Base-by-base conservation (phyloP, 2,888 invertebrate species). In the Drosophila flavopinicola region DNA sequence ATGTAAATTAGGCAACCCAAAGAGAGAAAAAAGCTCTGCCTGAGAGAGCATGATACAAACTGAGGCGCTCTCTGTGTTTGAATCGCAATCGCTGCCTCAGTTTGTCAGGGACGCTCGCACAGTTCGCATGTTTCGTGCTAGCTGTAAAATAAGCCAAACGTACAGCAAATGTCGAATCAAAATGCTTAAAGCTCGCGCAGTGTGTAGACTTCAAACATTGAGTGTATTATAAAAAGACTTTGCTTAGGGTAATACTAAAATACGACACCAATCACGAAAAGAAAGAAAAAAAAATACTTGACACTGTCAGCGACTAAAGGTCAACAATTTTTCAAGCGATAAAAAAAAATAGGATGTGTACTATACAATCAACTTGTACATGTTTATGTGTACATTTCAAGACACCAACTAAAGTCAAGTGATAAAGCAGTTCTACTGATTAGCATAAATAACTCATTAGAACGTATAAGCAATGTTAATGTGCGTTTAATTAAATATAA, bases 241-340 rank as follows among this genome's bases (percentile, higher is more conserved):
- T 32, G 25, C 35, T 44, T 27, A 58, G 52, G 10, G 45, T 54
- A 63, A 37, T 52, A 54, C 23, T 33, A 39, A 39, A 45, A 44
- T 6, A 23, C 38, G n/a, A 52, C 42, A 51, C 39, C 35, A 41
- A 49, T 58, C 49, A 48, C 48, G 42, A 24, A 59, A 3, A 39
- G 27, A 27, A 27, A 58, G 6, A 39, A 30, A 27, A 33, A 37
- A 37, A 17, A 25, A 41, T 25, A 27, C 10, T 33, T 35, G 52
- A 24, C 17, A 33, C 15, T 41, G 47, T 30, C 53, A 59, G 30
- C 35, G 85, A 66, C 64, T 76, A 85, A 87, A 84, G 84, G 74
- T 86, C 87, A 86, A 66, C 17, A 47, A 45, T 60, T 56, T 56
- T 67, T 66, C 48, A 56, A 30, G 76, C 74, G 85, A 86, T 86